Base-by-base conservation (phyloP, 2,888 invertebrate species). In the Acrocera orbiculus region DNA sequence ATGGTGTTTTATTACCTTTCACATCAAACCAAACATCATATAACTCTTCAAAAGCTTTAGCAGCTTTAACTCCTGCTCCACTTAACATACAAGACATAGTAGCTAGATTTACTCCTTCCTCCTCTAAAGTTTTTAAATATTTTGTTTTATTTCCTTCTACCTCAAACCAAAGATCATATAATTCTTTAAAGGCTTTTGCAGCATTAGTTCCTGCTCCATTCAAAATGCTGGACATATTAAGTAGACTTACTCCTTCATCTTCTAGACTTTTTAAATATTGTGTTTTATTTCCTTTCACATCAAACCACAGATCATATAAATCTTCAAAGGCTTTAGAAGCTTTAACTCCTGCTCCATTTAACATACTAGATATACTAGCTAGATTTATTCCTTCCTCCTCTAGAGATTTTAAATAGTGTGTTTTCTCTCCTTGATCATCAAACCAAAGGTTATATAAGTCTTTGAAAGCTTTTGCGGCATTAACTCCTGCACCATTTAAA, bases 21-120 rank as follows among this genome's bases (percentile, higher is more conserved):
- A 34, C 35, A 44, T 48, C 43, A 44, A 52, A 47, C 42, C 46
- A 49, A 34, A 45, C 38, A 35, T 47, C 39, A 44, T 46, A 47
- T 39, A 51, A 46, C 38, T 45, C 44, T 45, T 48, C 44, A 41
- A 51, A 49, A 32, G 26, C 25, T 16, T 16, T 9, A 16, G 25
- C 17, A 26, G 26, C 32, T 7, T 32, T 32, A 32, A 22, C 31
- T 33, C 43, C 41, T 28, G 42, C 36, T 38, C 39, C 38, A 33
- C 24, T 11, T 14, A 47, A 37, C 26, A 47, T 46, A 35, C 22
- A 8, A 7, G 22, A 32, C 15, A 36, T 16, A 13, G 32, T 27
- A 3, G 23, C 8, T 10, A 32, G 25, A 13, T 23, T 27, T 15
- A 31, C 14, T 23, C 20, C 28, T 28, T 32, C 17, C 23, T 28